phyloP scores from a whole-genome alignment of 1,140 invertebrate genomes.

The Battus philenor region DNA sequence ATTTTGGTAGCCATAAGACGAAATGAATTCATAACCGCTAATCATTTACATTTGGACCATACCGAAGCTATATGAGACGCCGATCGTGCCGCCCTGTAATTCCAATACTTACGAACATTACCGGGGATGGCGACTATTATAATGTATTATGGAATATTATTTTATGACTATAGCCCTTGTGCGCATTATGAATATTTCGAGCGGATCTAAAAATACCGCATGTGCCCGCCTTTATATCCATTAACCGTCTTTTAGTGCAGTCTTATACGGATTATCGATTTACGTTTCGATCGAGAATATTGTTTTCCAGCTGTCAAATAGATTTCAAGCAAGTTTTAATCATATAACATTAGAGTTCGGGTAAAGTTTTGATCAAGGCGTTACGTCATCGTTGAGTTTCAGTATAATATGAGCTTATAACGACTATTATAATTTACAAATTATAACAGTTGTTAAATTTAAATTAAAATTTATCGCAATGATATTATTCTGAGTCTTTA shows the following conservation, averaged over 20 bases:
- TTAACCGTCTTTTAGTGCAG: background rate
- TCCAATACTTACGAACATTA: constrained; percentile 74
- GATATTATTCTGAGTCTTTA: too few species aligned
- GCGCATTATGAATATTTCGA: constrained; percentile 58
- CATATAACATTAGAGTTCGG: too few species aligned
- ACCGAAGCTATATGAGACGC: constrained; percentile 40
- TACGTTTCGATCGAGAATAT: background rate
- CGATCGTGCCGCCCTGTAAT: constrained; percentile 69
- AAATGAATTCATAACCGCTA: constrained; percentile 6
- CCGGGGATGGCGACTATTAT: constrained; percentile 70
- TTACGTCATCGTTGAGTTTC: too few species aligned
- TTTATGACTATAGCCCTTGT: constrained; percentile 54
- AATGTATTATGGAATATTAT: constrained; percentile 76
- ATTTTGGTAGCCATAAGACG: too few species aligned
- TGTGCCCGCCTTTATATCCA: constrained; percentile 33
- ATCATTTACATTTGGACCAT: constrained; percentile 26
- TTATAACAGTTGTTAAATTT: too few species aligned
- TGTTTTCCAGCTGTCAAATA: background rate
- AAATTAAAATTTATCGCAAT: too few species aligned
- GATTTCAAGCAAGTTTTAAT: background rate
- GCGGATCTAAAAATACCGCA: constrained; percentile 54
- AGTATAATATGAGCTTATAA: too few species aligned
- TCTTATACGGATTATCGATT: background rate
- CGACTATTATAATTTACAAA: too few species aligned
- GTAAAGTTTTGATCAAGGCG: too few species aligned